Percentiles rank a stretch among this genome's conserved stretches.
Conservation (phyloP, 2,797 vertebrate genomes). For the Semotilus atromaculatus region DNA sequence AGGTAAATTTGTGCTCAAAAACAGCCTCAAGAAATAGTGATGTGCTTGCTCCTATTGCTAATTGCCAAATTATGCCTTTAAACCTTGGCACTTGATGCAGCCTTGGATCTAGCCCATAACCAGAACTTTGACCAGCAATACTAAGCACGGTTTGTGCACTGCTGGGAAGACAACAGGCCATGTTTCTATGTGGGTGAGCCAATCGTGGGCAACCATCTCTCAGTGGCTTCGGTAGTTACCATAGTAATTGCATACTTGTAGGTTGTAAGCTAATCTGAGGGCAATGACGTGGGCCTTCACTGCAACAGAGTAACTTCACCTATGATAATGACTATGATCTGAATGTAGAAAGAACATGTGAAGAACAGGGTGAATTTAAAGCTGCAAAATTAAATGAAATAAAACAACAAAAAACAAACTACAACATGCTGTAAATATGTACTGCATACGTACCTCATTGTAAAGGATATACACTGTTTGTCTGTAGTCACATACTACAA, state of each 20-base stretch:
- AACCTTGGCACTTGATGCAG: slow-evolving; percentile 12
- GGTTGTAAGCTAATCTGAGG: slow-evolving; percentile 37
- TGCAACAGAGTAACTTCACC: slow-evolving; percentile 1
- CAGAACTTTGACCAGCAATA: slow-evolving; percentile 20
- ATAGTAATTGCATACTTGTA: slow-evolving; percentile 43
- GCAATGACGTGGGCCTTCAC: slow-evolving; percentile 22
- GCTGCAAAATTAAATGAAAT: background rate
- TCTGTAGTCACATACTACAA: background rate
- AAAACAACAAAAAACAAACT: background rate
- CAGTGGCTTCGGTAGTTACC: slow-evolving; percentile 40
- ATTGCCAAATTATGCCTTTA: slow-evolving; percentile 21
- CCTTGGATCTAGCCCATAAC: slow-evolving; percentile 10
- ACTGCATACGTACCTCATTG: background rate
- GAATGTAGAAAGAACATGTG: background rate
- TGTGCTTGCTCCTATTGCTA: slow-evolving; percentile 27
- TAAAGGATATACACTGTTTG: background rate
- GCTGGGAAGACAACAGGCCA: slow-evolving; percentile 21
- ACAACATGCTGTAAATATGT: background rate
- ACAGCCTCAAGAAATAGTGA: slow-evolving; percentile 14
- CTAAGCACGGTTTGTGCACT: slow-evolving; percentile 8
- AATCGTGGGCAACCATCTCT: slow-evolving; percentile 43
- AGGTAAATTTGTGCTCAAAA: background rate
- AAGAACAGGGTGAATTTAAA: background rate
- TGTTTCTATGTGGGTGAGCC: slow-evolving; percentile 44
- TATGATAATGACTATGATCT: background rate